These are phyloP conservation scores for Paraescarpia echinospica DNA, from an alignment of 1,140 invertebrate species.

Conservation along the genomic window DNA sequence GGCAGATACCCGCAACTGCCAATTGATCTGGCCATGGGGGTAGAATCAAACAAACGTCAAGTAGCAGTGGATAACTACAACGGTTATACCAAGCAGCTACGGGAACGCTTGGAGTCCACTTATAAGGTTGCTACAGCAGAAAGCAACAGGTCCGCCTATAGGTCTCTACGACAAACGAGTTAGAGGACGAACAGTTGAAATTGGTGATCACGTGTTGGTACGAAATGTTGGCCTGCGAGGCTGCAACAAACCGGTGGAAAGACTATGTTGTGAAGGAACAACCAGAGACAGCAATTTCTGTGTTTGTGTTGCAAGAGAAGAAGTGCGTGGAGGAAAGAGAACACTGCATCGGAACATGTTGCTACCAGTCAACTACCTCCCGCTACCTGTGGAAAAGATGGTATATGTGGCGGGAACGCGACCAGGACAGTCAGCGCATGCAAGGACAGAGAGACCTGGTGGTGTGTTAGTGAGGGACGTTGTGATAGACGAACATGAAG, in stretches of 20 bases:
- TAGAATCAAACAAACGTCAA: background rate
- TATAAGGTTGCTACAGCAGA: background rate
- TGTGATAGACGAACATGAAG: too few relatives aligned
- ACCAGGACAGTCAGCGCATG: background rate
- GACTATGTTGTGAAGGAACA: background rate
- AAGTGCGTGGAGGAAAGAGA: background rate
- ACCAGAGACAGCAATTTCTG: background rate
- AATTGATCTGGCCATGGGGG: conserved; percentile 30
- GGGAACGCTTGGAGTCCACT: background rate
- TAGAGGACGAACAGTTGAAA: background rate
- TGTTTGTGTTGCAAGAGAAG: background rate
- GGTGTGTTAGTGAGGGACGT: background rate
- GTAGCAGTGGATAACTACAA: background rate
- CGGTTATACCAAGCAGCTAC: background rate
- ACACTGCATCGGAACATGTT: conserved; percentile 7
- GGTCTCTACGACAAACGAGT: background rate
- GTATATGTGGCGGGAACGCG: background rate
- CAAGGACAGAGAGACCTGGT: background rate
- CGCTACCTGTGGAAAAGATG: background rate
- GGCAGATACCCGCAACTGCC: conserved; percentile 36
- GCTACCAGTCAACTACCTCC: background rate
- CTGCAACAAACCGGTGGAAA: conserved; percentile 9
- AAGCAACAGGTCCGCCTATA: background rate
- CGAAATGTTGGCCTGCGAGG: background rate
- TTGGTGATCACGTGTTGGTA: too few relatives aligned